A percentile compares a stretch with the other conserved stretches of the same genome.
These are phyloP conservation scores for Gymnobelideus leadbeateri DNA, from an alignment of 2,113 vertebrate species.

Conservation along the genomic window DNA sequence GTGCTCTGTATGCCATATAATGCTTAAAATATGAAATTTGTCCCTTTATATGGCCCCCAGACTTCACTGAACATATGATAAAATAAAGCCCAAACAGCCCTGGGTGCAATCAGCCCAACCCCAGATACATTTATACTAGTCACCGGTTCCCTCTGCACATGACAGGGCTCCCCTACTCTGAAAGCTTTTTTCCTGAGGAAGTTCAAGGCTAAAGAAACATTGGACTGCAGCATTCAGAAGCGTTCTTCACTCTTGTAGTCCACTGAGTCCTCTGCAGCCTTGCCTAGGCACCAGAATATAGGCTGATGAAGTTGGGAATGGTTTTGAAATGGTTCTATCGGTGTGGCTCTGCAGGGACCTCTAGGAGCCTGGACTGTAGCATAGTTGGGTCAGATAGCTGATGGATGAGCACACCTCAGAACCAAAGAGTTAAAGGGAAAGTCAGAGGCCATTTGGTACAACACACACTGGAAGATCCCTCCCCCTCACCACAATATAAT, in stretches of 20 bases:
- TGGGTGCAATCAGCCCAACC: neutral
- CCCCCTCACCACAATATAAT: neutral
- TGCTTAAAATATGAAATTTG: neutral
- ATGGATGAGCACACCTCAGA: neutral
- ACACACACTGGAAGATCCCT: neutral
- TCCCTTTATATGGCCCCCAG: neutral
- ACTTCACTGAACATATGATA: neutral
- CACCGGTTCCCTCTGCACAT: neutral
- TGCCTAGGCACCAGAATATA: neutral
- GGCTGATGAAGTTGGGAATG: neutral
- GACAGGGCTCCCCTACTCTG: neutral
- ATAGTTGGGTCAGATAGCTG: neutral
- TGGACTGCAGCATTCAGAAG: slow-evolving; percentile 47
- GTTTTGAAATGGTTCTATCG: neutral
- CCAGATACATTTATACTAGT: neutral
- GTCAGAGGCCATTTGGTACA: neutral
- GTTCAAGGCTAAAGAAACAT: slow-evolving; percentile 30
- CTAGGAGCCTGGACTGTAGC: neutral
- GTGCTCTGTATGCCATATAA: neutral
- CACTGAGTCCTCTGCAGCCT: slow-evolving; percentile 4
- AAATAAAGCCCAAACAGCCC: neutral
- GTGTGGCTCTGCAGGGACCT: neutral
- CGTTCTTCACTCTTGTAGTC: neutral
- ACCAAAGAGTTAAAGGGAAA: neutral
- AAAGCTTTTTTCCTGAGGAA: neutral